Percentiles rank a stretch among this genome's conserved stretches.
Evolutionary conservation across 2,888 invertebrate genomes (phyloP).

Genomic region (Lithophane ornitopus): DNA sequence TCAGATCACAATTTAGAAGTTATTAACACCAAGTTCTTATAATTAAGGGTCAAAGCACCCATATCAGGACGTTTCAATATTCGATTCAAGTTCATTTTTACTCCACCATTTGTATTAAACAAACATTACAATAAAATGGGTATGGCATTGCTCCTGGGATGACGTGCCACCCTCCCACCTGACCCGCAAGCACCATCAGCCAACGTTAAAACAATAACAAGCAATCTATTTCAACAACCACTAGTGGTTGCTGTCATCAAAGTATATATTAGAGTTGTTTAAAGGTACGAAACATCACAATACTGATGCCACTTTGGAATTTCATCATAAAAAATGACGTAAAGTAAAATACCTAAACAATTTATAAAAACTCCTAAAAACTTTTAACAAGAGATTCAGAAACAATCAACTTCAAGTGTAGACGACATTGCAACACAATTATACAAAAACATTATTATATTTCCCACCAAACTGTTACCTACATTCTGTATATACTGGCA

Average conservation of each 20-base stretch:
- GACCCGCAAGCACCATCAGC: background rate
- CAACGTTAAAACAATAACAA: background rate
- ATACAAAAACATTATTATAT: constrained; percentile 47
- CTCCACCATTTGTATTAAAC: constrained; percentile 23
- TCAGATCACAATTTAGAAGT: constrained; percentile 63
- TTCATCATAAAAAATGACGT: constrained; percentile 14
- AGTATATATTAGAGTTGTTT: background rate
- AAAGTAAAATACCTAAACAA: constrained; percentile 29
- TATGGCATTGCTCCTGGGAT: background rate
- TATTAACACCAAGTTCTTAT: constrained; percentile 61
- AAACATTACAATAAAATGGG: background rate
- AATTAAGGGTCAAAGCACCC: constrained; percentile 67
- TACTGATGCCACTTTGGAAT: constrained; percentile 20
- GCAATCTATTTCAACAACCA: background rate
- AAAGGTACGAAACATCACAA: constrained; percentile 11
- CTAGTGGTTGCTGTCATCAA: background rate
- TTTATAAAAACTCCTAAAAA: background rate
- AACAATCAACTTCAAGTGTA: constrained; percentile 50
- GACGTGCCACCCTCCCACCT: background rate
- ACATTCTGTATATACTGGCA: constrained; percentile 64
- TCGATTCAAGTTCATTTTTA: constrained; percentile 59
- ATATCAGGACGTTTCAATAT: constrained; percentile 66
- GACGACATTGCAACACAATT: constrained; percentile 61
- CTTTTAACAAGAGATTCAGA: constrained; percentile 56
- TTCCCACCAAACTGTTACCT: constrained; percentile 59